A percentile compares a stretch with the other conserved stretches of the same genome.
These are phyloP conservation scores for Chromis chromis DNA, from an alignment of 2,797 vertebrate species.

Conservation along the genomic window DNA sequence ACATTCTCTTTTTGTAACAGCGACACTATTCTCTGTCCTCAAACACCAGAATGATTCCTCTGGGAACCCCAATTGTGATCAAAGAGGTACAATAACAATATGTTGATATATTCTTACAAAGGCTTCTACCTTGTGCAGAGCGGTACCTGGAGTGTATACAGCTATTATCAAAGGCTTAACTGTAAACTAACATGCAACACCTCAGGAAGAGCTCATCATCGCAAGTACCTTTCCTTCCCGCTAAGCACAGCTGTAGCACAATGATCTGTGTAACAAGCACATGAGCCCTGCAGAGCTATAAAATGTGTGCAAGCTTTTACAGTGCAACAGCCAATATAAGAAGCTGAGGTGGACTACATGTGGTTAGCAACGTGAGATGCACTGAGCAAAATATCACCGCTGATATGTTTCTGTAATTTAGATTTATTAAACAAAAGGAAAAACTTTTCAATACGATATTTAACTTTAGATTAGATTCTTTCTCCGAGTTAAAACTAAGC, in stretches of 20 bases:
- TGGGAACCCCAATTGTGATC: background rate
- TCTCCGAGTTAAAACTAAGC: background rate
- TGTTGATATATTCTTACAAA: background rate
- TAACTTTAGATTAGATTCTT: background rate
- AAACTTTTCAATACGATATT: too few relatives aligned
- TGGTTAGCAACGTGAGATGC: background rate
- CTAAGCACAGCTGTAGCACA: background rate
- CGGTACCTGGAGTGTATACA: background rate
- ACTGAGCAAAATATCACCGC: too few relatives aligned
- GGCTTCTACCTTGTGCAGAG: background rate
- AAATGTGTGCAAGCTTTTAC: background rate
- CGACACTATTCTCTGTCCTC: slow-evolving; percentile 9
- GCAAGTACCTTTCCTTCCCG: background rate
- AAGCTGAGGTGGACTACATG: background rate
- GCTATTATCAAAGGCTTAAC: background rate
- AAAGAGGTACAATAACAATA: slow-evolving; percentile 1
- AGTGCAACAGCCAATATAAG: background rate
- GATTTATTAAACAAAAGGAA: background rate
- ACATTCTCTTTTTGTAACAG: background rate
- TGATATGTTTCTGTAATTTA: background rate
- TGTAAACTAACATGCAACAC: background rate
- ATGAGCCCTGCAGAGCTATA: background rate
- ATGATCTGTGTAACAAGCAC: background rate
- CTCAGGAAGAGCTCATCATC: background rate
- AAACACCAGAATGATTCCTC: slow-evolving; percentile 14